These are phyloP conservation scores for Paracentrotus lividus DNA, from an alignment of 53 echinoderm and acorn worm species.

Conservation along the genomic window DNA sequence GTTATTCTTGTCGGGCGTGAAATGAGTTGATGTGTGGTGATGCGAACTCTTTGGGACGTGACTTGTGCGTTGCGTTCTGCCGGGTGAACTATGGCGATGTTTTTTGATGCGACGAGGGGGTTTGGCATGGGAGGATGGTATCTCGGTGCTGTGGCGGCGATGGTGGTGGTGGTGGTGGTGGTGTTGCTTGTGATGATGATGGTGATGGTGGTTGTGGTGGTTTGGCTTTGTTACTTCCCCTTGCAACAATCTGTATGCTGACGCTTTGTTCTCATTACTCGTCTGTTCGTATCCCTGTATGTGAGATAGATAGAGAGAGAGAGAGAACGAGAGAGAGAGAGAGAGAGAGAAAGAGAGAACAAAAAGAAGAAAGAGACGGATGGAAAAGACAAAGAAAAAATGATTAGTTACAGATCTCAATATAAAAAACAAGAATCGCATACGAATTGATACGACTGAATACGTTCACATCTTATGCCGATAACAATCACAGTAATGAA, in stretches of 20 bases:
- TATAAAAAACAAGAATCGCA: too few species aligned
- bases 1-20: conserved; percentile 14
- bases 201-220: background rate
- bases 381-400: background rate
- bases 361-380: background rate
- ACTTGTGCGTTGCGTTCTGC: background rate
- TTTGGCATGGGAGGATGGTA: background rate
- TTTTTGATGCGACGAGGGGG: conserved; percentile 23
- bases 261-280: background rate
- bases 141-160: background rate
- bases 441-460: background rate
- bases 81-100: background rate
- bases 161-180: background rate
- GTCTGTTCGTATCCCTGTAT: conserved; percentile 46
- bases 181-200: background rate
- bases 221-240: background rate
- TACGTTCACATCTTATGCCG: background rate
- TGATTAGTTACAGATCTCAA: too few species aligned
- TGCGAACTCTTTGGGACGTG: conserved; percentile 10
- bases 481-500: background rate
- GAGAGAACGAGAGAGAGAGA: background rate
- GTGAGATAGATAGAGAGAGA: background rate
- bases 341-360: background rate
- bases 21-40: conserved; percentile 13
- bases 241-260: background rate